Percentiles rank a stretch among this genome's conserved stretches.
These are phyloP conservation scores for Drosophila murphyi DNA, from an alignment of 1,140 invertebrate genomes.

Conservation along the genomic window DNA sequence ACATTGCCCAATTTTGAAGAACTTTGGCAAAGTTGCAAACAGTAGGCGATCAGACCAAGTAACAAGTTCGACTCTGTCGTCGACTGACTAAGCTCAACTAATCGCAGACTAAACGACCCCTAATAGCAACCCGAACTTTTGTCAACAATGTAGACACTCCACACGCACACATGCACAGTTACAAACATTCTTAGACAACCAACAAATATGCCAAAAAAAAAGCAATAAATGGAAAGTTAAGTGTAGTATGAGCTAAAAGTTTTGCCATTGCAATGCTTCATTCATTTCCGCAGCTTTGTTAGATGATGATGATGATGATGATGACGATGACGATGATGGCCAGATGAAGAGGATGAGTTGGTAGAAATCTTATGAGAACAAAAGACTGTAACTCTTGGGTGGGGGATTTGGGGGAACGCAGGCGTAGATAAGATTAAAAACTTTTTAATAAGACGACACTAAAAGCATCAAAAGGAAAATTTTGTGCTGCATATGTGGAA, in stretches of 20 bases:
- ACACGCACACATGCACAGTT: conserved; percentile 19
- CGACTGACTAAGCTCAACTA: conserved; percentile 72
- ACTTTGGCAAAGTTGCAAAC: conserved; percentile 38
- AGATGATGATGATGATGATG: conserved; percentile 1
- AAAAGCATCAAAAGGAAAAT: conserved; percentile 79
- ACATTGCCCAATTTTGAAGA: conserved; percentile 23
- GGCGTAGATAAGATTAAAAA: conserved; percentile 70
- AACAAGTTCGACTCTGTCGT: conserved; percentile 20
- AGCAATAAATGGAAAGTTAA: conserved; percentile 7
- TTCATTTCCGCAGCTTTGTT: conserved; percentile 60
- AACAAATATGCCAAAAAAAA: conserved; percentile 29
- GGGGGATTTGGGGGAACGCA: not conserved
- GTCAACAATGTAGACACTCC: conserved; percentile 72
- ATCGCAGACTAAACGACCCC: conserved; percentile 80
- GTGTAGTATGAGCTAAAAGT: conserved; percentile 56
- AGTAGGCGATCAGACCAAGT: conserved; percentile 14
- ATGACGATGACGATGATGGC: not conserved
- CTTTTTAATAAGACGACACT: conserved; percentile 81
- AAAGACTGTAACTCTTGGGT: conserved; percentile 39
- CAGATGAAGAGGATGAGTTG: not conserved
- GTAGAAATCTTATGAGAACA: conserved; percentile 45
- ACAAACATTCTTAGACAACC: not conserved
- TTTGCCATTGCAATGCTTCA: conserved; percentile 59
- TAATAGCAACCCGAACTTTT: conserved; percentile 76
- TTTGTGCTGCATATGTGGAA: conserved; percentile 59